A percentile compares a stretch with the other conserved stretches of the same genome.
Conservation (phyloP, 2,888 invertebrate genomes). For the Diadegma fenestrale region DNA sequence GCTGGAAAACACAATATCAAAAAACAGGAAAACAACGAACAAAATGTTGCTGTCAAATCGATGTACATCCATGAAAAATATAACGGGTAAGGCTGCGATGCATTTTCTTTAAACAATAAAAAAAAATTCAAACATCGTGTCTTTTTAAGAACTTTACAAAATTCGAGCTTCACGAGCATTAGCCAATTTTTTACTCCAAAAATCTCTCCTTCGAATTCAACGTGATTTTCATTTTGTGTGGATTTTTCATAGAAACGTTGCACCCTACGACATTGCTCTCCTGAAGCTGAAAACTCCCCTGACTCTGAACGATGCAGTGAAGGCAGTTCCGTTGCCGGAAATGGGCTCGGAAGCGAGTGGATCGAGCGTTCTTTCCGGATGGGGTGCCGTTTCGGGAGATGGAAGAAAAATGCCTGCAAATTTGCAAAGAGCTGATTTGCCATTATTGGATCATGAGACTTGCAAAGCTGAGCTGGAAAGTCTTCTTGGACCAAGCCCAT, state of each 20-base stretch:
- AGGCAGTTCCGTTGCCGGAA: conserved; percentile 82
- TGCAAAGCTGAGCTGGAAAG: conserved; percentile 74
- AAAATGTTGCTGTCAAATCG: conserved; percentile 74
- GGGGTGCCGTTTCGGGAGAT: conserved; percentile 83
- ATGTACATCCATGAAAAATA: conserved; percentile 80
- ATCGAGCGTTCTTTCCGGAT: conserved; percentile 83
- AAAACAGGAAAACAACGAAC: conserved; percentile 81
- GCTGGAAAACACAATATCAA: conserved; percentile 86
- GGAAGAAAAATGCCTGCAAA: conserved; percentile 73
- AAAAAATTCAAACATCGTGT: background rate
- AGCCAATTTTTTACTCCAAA: background rate
- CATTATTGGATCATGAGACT: conserved; percentile 74
- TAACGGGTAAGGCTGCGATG: conserved; percentile 82
- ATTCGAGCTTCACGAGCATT: too few relatives aligned
- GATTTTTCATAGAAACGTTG: conserved; percentile 75
- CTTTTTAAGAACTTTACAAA: background rate
- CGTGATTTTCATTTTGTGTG: too few relatives aligned
- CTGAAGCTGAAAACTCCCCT: conserved; percentile 82
- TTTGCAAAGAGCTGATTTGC: conserved; percentile 79
- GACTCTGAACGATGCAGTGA: conserved; percentile 77
- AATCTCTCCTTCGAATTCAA: too few relatives aligned
- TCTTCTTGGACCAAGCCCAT: conserved; percentile 72
- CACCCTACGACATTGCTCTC: conserved; percentile 86
- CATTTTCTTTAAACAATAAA: conserved; percentile 52
- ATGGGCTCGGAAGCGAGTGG: conserved; percentile 76